Percentiles rank a stretch among this genome's conserved stretches.
Evolutionary conservation across 1,140 invertebrate species (phyloP).

Genomic region (Drosophila baimaii): DNA sequence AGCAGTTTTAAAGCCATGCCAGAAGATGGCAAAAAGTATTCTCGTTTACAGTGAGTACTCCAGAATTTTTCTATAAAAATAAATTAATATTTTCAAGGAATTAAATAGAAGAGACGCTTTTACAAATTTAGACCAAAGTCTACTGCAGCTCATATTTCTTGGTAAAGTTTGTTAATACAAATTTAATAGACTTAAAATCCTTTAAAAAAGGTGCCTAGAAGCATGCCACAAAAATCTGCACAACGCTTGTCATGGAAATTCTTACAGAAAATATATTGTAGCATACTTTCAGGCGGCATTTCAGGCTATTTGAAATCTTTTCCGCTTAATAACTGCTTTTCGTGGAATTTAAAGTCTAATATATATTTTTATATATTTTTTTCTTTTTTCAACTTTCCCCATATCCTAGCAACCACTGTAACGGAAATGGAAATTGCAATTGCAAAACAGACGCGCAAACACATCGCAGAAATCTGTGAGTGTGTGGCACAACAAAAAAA

Average conservation of each 20-base stretch:
- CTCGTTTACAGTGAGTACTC: neutral
- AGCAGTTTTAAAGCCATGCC: neutral
- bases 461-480: constrained; percentile 31
- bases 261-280: neutral
- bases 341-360: no score
- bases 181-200: neutral
- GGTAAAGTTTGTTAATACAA: no score
- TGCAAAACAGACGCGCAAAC: constrained; percentile 62
- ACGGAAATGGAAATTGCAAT: constrained; percentile 78
- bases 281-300: neutral
- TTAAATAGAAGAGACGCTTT: no score
- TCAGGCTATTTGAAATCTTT: neutral
- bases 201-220: no score
- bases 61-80: neutral
- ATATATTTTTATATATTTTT: neutral
- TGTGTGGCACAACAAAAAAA: neutral
- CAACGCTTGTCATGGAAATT: neutral
- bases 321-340: neutral
- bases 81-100: no score
- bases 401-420: constrained; percentile 35
- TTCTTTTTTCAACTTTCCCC: neutral
- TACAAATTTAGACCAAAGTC: no score
- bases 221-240: no score
- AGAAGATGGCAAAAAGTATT: neutral
- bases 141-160: no score